These are phyloP conservation scores for Eupsilia transversa DNA, from an alignment of 2,888 invertebrate genomes.

Conservation along the genomic window DNA sequence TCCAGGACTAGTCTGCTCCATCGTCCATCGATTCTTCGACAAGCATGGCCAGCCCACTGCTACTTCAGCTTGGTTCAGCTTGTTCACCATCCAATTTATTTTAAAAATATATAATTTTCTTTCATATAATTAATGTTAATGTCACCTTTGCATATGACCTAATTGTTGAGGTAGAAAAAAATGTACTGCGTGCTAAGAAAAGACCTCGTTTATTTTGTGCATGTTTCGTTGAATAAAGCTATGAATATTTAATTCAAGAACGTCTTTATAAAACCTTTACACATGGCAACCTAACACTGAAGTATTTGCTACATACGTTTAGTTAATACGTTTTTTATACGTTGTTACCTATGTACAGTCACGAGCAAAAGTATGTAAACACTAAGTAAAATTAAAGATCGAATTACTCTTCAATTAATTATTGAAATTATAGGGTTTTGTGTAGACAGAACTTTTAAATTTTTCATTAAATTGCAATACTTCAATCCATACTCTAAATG, in stretches of 20 bases:
- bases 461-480: no score
- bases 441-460: no score
- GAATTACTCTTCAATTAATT: no score
- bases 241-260: constrained; percentile 50
- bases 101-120: background rate
- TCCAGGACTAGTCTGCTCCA: background rate
- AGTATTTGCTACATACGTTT: background rate
- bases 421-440: no score
- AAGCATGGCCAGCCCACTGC: no score
- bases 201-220: constrained; percentile 46
- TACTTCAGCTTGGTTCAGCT: background rate
- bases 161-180: constrained; percentile 32
- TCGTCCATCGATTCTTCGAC: no score
- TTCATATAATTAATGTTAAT: constrained; percentile 5
- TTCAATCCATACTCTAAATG: no score
- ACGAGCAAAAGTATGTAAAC: no score
- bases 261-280: constrained; percentile 24
- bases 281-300: background rate
- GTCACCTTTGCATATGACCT: constrained; percentile 43
- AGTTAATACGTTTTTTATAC: background rate
- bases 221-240: constrained; percentile 44
- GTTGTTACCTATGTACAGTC: background rate
- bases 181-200: constrained; percentile 37
- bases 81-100: background rate
- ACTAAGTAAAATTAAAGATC: no score